These are phyloP conservation scores for Balaeniceps rex DNA, from an alignment of 2,113 vertebrate genomes.

Conservation along the genomic window DNA sequence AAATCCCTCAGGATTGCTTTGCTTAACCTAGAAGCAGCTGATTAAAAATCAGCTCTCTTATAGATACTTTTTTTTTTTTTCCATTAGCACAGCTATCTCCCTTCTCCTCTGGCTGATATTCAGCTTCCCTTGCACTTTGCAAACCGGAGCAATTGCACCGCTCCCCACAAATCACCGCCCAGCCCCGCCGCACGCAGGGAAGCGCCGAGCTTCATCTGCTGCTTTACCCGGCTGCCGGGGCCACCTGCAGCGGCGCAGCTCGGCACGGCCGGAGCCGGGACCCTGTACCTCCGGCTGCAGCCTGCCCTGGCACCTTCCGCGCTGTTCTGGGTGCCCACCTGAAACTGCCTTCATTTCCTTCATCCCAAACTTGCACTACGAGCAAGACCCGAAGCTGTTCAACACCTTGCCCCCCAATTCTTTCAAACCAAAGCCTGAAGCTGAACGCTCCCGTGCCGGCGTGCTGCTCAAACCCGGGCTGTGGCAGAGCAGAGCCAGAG, in stretches of 20 bases:
- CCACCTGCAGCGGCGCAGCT: too few relatives aligned
- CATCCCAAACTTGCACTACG: rapidly evolving
- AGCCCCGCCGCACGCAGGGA: rapidly evolving
- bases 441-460: rapidly evolving
- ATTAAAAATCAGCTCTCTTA: not conserved
- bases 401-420: rapidly evolving
- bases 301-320: rapidly evolving
- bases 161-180: not conserved
- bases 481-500: not conserved
- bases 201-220: not conserved
- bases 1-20: not conserved
- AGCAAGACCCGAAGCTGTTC: not conserved
- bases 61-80: too few relatives aligned
- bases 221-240: not conserved
- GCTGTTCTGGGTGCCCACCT: rapidly evolving
- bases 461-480: not conserved
- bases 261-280: not conserved
- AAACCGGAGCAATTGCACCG: not conserved
- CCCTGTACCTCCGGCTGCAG: not conserved
- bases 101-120: not conserved
- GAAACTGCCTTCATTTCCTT: not conserved
- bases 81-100: not conserved
- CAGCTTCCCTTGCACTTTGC: not conserved
- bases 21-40: not conserved
- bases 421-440: not conserved